phyloP scores from a whole-genome alignment of 23 tunicate species.

The Clavelina lepadiformis region DNA sequence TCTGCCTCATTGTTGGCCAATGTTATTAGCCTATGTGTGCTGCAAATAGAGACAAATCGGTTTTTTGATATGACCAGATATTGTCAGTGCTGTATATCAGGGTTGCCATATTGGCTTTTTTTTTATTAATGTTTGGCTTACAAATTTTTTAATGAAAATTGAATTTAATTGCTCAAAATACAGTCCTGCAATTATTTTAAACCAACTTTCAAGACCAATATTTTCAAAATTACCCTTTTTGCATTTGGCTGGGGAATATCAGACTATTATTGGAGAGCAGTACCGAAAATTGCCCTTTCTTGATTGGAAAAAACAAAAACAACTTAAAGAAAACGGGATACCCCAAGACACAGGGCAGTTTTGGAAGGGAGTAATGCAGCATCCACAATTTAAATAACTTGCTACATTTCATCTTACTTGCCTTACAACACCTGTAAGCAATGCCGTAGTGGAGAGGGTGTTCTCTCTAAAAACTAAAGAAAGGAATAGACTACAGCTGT shows the following conservation, averaged over 20 bases:
- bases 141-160: too few relatives aligned
- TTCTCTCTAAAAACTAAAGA: too few relatives aligned
- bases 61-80: too few relatives aligned
- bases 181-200: constrained; percentile 11
- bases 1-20: too few relatives aligned
- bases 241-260: constrained; percentile 18
- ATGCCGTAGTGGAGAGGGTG: too few relatives aligned
- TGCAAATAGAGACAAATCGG: too few relatives aligned
- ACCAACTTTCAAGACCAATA: constrained; percentile 4
- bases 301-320: constrained; percentile 9
- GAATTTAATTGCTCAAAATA: not conserved
- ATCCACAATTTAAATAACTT: not conserved
- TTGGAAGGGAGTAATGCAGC: constrained; percentile 14
- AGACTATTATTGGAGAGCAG: constrained; percentile 14
- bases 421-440: constrained; percentile 1
- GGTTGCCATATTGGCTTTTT: too few relatives aligned
- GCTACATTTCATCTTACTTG: too few relatives aligned
- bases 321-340: constrained; percentile 13
- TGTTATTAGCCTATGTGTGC: too few relatives aligned
- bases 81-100: too few relatives aligned
- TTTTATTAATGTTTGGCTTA: too few relatives aligned
- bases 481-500: too few relatives aligned
- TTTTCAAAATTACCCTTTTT: not conserved
- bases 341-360: constrained; percentile 6
- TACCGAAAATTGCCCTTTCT: constrained; percentile 10